Evolutionary conservation across 1,140 invertebrate genomes (phyloP), one percentile per base, ranked within the genome.

Genomic region (Drosophila eugracilis): DNA sequence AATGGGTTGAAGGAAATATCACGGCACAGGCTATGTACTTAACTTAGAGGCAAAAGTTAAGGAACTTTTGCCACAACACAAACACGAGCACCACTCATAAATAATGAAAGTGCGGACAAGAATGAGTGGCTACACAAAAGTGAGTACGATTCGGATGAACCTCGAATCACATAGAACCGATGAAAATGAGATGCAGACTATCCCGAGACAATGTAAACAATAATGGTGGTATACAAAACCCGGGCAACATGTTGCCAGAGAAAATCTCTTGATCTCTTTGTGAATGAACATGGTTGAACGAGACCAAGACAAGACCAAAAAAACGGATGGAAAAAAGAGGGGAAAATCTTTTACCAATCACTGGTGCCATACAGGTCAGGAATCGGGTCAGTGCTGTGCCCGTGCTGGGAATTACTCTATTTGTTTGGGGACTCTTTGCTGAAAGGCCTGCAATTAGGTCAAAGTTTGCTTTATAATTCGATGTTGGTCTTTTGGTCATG

Each of bases 331-430:
- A 4, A 19, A 15, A 19, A 26, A 36, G 21, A 15, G 30, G 37
- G 15, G 24, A 5, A 9, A 24, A 28, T 72, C 30, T 63, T 75
- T 91, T 91, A 91, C 90, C 90, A 84, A 91, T 90, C 39, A 91
- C 90, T 49, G 90, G 90, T 67, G 90, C 90, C 89, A 91, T 91
- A 62, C 90, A 91, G 75, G 89, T 85, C 78, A 91, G 70, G 75
- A 91, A 91, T 45, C 90, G 75, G 39, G 90, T 90, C 75, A 91
- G 70, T 34, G 89, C 73, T 41, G 90, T 84, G 58, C 85, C 89
- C 28, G 81, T 84, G 63, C 70, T 59, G 57, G 58, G 52, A 62
- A 58, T 34, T 45, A 50, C 41, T 60, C 47, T 69, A 42, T 44
- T 58, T 44, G 19, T n/a, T 12, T 42, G 41, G 55, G 49, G 30